Percentiles rank a stretch among this genome's conserved stretches.
Conservation (phyloP, 2,888 invertebrate genomes). For the Lagria hirta region DNA sequence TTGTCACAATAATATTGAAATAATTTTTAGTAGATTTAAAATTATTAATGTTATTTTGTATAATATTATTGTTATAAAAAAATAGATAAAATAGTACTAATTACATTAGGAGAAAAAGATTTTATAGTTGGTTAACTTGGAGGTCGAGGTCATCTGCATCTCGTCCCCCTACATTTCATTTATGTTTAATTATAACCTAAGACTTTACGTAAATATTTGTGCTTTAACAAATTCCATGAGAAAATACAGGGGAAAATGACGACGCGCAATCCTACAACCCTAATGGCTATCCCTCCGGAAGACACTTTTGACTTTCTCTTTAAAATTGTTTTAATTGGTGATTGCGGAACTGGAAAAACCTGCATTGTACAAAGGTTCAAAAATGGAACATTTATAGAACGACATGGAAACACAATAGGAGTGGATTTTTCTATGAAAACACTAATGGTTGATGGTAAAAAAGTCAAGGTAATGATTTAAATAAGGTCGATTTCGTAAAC, state of each 20-base stretch:
- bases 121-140: no score
- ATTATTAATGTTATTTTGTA: no score
- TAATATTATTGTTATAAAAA: no score
- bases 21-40: no score
- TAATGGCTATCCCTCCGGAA: slow-evolving; percentile 72
- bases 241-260: slow-evolving; percentile 61
- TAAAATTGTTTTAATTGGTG: slow-evolving; percentile 92
- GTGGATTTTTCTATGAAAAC: slow-evolving; percentile 99
- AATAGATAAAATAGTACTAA: no score
- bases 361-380: slow-evolving; percentile 95
- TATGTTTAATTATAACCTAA: slow-evolving; percentile 20
- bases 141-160: slow-evolving; percentile 12
- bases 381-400: slow-evolving; percentile 92
- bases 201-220: slow-evolving; percentile 25
- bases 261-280: slow-evolving; percentile 72
- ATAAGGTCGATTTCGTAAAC: neutral
- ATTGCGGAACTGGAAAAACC: slow-evolving; percentile 89
- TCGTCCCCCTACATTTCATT: neutral
- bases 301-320: slow-evolving; percentile 92
- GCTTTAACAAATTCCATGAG: slow-evolving; percentile 4
- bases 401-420: slow-evolving; percentile 95
- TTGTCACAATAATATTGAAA: no score
- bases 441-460: slow-evolving; percentile 87
- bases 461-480: slow-evolving; percentile 80
- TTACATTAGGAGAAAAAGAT: no score